Conservation (phyloP, 2,888 invertebrate genomes). For the Drosophila birchii region DNA sequence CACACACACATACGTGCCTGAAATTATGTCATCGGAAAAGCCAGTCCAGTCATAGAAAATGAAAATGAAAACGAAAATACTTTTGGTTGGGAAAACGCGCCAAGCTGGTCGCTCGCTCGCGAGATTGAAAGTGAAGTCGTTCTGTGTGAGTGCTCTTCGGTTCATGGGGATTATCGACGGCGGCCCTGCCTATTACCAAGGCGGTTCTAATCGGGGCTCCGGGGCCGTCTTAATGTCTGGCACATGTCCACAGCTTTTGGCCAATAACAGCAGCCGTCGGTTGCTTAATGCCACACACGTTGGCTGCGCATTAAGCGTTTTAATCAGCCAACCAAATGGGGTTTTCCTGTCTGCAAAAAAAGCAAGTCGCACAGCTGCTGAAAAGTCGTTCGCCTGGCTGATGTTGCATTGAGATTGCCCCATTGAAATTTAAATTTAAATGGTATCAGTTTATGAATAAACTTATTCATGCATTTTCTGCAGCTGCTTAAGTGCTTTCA, state of each 20-base stretch:
- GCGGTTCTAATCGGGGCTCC: slow-evolving; percentile 48
- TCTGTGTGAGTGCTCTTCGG: slow-evolving; percentile 10
- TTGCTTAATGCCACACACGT: slow-evolving; percentile 60
- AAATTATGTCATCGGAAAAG: slow-evolving; percentile 81
- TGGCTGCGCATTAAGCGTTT: slow-evolving; percentile 36
- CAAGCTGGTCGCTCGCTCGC: slow-evolving; percentile 5
- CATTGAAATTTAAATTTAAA: slow-evolving; percentile 46
- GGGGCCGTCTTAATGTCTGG: slow-evolving; percentile 50
- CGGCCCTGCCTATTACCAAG: slow-evolving; percentile 12
- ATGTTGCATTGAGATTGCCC: slow-evolving; percentile 63
- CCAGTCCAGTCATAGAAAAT: slow-evolving; percentile 55
- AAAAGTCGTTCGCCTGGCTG: slow-evolving; percentile 38
- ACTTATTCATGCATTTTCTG: slow-evolving; percentile 40
- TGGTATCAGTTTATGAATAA: slow-evolving; percentile 46
- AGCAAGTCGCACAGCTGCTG: slow-evolving; percentile 21
- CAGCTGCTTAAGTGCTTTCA: slow-evolving; percentile 46
- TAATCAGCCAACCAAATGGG: slow-evolving; percentile 49
- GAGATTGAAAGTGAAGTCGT: slow-evolving; percentile 61
- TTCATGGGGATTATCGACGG: slow-evolving; percentile 1
- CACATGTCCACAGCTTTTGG: slow-evolving; percentile 49
- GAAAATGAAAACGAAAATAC: slow-evolving; percentile 40
- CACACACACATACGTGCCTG: slow-evolving; percentile 45
- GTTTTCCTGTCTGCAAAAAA: slow-evolving; percentile 58
- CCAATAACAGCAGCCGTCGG: neutral
- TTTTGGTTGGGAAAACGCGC: slow-evolving; percentile 4